phyloP scores from a whole-genome alignment of 2,888 invertebrate species.

The Cyrtodaria siliqua region DNA sequence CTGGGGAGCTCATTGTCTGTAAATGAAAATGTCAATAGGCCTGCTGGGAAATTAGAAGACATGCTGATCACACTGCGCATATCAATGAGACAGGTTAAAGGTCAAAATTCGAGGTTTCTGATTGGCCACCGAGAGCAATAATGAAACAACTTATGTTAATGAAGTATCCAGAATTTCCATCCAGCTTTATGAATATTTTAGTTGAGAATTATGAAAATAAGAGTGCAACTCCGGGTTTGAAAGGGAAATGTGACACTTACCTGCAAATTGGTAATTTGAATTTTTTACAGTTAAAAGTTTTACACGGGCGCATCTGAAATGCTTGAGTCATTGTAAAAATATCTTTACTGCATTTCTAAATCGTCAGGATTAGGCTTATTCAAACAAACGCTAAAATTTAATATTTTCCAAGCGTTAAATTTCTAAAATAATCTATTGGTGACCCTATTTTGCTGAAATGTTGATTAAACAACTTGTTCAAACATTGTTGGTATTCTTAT shows the following conservation, averaged over 20 bases:
- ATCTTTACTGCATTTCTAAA: constrained; percentile 9
- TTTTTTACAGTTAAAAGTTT: too few relatives aligned
- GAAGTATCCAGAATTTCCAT: too few relatives aligned
- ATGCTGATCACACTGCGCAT: constrained; percentile 37
- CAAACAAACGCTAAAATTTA: constrained; percentile 44
- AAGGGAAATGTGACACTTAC: too few relatives aligned
- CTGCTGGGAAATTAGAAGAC: constrained; percentile 32
- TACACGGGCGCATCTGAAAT: not conserved
- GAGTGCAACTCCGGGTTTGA: too few relatives aligned
- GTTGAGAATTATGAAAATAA: too few relatives aligned
- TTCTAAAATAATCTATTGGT: constrained; percentile 62
- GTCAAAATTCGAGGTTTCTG: constrained; percentile 32
- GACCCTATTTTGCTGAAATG: constrained; percentile 54
- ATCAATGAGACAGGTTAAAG: constrained; percentile 45
- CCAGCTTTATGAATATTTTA: too few relatives aligned
- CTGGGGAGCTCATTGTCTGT: constrained; percentile 45
- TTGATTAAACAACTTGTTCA: constrained; percentile 63
- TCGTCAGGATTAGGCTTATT: constrained; percentile 33
- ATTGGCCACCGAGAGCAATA: not conserved
- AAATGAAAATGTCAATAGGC: constrained; percentile 47
- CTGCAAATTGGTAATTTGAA: too few relatives aligned
- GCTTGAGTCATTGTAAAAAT: not conserved
- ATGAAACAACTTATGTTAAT: too few relatives aligned
- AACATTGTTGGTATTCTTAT: constrained; percentile 64
- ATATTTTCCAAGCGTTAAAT: constrained; percentile 60